Percentiles rank a stretch among this genome's conserved stretches.
Evolutionary conservation across 2,113 vertebrate genomes (phyloP).

Genomic region (Phylloscopus trochilus): DNA sequence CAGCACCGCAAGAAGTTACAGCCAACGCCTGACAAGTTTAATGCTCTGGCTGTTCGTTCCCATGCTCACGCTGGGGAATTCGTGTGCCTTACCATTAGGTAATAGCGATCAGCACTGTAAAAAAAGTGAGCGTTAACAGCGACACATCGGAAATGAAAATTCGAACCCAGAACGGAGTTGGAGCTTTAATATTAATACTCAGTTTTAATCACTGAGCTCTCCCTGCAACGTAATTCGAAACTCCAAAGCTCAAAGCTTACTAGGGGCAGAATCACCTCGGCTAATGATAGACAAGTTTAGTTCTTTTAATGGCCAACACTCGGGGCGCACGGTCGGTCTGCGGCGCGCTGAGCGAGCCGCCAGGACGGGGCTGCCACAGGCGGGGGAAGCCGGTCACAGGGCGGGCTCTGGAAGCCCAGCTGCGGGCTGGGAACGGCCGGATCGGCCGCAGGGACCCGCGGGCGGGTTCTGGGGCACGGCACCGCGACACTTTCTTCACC

Average conservation of each 20-base stretch:
- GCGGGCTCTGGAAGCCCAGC: background rate
- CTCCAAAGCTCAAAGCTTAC: background rate
- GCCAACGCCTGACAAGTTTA: background rate
- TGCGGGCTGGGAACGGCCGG: background rate
- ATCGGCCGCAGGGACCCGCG: accelerated
- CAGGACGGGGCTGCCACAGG: accelerated
- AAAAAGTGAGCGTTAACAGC: background rate
- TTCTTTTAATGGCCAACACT: accelerated
- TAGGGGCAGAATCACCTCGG: background rate
- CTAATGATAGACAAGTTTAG: accelerated
- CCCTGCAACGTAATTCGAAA: accelerated
- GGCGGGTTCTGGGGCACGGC: accelerated
- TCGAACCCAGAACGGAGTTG: accelerated
- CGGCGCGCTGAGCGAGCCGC: accelerated
- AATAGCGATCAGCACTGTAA: accelerated
- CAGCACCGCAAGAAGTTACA: constrained; percentile 21
- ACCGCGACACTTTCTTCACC: accelerated
- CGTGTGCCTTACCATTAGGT: accelerated
- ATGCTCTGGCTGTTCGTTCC: background rate
- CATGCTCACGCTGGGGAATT: background rate
- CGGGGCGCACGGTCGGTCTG: accelerated
- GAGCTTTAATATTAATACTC: background rate
- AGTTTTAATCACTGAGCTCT: accelerated
- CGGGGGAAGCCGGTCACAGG: accelerated
- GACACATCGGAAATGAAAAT: background rate